Base-by-base conservation (phyloP, 2,888 invertebrate genomes). In the Pherbina coryleti region DNA sequence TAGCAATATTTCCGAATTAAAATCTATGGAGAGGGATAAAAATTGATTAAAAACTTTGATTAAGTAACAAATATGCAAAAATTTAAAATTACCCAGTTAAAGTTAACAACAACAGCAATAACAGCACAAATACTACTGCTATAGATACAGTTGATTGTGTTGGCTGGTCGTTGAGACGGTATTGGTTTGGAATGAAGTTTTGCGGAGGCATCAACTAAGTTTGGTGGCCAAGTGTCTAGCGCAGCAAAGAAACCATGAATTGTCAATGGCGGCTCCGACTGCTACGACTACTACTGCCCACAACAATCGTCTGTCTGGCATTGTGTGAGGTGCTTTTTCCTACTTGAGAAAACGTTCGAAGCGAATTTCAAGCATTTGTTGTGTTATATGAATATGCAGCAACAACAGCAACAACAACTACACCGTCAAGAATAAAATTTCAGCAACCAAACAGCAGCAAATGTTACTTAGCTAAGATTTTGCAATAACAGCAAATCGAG, bases 361-460 rank as follows among this genome's bases (percentile, higher is more conserved):
- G 19, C 17, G 51, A 69, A 28, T 28, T 51, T 69, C 19, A 28
- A 51, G 17, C 51, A 69, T 51, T 37, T 64, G 22, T 31, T 53
- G 17, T 51, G 31, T 28, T 76, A 51, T 49, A 62, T 76, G 71
- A 62, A 53, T 71, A 71, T 51, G 53, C 70, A 71, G 53, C 69
- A 76, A 22, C 62, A 53, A 37, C 70, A 70, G 51, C 37, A 62
- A 51, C 19, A 49, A 31, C 28, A 44, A 44, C 55, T 70, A 69
- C 60, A 51, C 7, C 19, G 44, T 22, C 74, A 62, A 3, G 62
- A 19, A 57, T 17, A 72, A 31, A 9, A 37, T 34, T 3, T 19
- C 44, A 49, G 37, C 34, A 69, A 5, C 44, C 31, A 69, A 22
- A 34, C 44, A 64, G 11, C 8, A 31, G n/a, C 19, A 57, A 31